phyloP scores from a whole-genome alignment of 2,113 vertebrate species.

The Pao palembangensis region DNA sequence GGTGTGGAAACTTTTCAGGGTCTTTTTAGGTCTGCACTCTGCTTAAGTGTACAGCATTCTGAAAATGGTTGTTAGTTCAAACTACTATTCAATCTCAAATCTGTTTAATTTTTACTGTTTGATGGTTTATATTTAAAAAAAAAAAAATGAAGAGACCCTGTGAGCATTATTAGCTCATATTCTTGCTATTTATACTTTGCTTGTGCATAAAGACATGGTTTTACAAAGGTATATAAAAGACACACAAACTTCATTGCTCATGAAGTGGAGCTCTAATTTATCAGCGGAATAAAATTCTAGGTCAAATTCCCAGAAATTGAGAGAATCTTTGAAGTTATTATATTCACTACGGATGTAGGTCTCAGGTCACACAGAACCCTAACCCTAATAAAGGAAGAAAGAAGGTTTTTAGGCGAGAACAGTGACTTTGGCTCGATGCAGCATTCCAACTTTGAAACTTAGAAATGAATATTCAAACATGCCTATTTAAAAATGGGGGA shows the following conservation, averaged over 20 bases:
- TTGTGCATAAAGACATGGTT: neutral
- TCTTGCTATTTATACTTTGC: too few species aligned
- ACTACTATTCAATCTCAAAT: too few species aligned
- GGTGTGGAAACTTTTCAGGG: too few species aligned
- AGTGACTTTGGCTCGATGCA: neutral
- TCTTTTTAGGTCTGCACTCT: too few species aligned
- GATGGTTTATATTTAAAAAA: too few species aligned
- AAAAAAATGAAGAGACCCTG: too few species aligned
- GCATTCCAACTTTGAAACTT: neutral
- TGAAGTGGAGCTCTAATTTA: constrained; percentile 26
- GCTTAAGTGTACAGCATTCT: too few species aligned
- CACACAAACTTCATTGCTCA: constrained; percentile 20
- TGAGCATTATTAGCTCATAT: too few species aligned
- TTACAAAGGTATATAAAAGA: constrained; percentile 4
- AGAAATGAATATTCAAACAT: neutral
- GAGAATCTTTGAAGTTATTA: constrained; percentile 20
- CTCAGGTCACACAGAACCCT: neutral
- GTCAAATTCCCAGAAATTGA: constrained; percentile 9
- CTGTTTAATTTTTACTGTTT: too few species aligned
- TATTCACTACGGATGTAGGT: constrained; percentile 15
- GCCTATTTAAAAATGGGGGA: neutral
- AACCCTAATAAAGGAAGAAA: constrained; percentile 3
- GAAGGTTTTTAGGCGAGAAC: neutral
- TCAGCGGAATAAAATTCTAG: constrained; percentile 9
- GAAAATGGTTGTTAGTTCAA: too few species aligned